Base-by-base conservation (phyloP, 2,797 vertebrate species). In the Brachymystax lenok region DNA sequence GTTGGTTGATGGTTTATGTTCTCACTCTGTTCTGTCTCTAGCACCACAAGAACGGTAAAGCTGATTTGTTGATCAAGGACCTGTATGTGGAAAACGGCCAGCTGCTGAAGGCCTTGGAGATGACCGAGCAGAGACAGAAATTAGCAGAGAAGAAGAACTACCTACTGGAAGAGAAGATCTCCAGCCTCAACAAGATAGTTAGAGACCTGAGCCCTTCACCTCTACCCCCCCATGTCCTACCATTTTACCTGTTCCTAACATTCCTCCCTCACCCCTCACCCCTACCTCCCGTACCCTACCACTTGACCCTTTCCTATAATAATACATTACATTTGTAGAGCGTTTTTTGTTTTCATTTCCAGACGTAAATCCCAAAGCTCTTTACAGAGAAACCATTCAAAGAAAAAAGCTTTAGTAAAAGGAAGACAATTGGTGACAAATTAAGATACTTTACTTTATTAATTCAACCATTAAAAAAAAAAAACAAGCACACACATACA, bases 151-250 rank as follows among this genome's bases (percentile, higher is more conserved):
- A 97, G 93, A 99, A 95, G 82, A 98, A 98, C 92, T 97, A 95
- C 86, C 93, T 98, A 4, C 92, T 98, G 59, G 97, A 98, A 16
- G 97, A 98, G 88, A 99, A 98, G 88, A 97, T 99, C 77, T 95
- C 95, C 77, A 97, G 94, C 85, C 96, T 99, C 33, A 96, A 95
- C 85, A 95, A 95, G 67, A 97, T 98, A 0, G 94, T 98, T 70
- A 94, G 93, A 75, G 97, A 96, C 69, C 88, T 99, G 63, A 95
- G 95, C 24, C 95, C 97, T 0, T 91, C 94, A 0, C 85, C 93
- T 0, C 74, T 95, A 52, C 81, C 88, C 7, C 7, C 81, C 90
- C 0, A 79, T 88, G 0, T 85, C 93, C 0, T 93, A 89, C 81
- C 87, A 88, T 70, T 91, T 87, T 17, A 73, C 84, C 52, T 82